Base-by-base conservation (phyloP, 1,140 invertebrate genomes). In the Apis florea region DNA sequence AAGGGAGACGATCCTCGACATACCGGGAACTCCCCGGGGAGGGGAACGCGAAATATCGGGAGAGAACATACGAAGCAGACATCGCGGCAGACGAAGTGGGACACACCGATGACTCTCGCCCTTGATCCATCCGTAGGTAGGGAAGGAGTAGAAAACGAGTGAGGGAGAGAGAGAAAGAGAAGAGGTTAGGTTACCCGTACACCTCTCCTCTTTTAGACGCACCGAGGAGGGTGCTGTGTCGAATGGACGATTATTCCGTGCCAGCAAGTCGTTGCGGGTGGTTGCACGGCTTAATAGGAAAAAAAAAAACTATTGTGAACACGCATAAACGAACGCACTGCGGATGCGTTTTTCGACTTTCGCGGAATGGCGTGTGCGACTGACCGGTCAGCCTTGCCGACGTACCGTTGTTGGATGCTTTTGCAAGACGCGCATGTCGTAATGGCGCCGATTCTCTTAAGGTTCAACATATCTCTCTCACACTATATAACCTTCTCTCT, bases 1-100 rank as follows among this genome's bases (percentile, higher is more conserved):
- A 92, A 92, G 91, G 91, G 91, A 92, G 90, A 88, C 88, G 90
- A 92, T 89, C 85, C 86, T 85, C 89, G 83, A 85, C 85, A 83
- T 85, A 89, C 86, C 83, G 73, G 75, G 85, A 87, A 78, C 87
- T 89, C 86, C 89, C 88, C 77, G 88, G 84, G 85, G 86, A 86
- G 88, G 88, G 88, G 88, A 89, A 89, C 81, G 81, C 82, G 88
- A 89, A 89, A 89, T 85, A 87, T 89, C 79, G 78, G 88, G 88
- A 82, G 87, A 87, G 88, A 87, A 87, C 78, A 83, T 80, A 86
- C 83, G 82, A 84, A 82, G 79, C 74, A 82, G 87, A 89, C 81
- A 83, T 82, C 75, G 78, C 72, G 86, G 77, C 83, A 88, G 87
- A 88, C 87, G 86, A 88, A 89, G 84, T 86, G 88, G 85, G 85